Percentiles rank a stretch among this genome's conserved stretches.
These are phyloP conservation scores for Meriones psammophilus DNA, from an alignment of 2,797 vertebrate genomes.

Conservation along the genomic window DNA sequence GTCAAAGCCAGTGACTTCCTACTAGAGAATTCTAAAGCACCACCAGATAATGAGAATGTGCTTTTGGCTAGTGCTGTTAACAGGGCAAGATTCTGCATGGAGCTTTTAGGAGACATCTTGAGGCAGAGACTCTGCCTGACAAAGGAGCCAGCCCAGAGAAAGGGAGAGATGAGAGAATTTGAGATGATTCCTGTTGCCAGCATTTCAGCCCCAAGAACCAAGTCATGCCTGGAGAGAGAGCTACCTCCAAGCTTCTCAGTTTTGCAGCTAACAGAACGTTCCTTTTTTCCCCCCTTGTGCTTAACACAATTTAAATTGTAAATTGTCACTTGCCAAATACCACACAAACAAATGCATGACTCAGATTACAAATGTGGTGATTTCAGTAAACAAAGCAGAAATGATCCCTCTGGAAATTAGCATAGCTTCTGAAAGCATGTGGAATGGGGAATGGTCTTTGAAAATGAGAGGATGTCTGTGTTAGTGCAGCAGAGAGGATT, in stretches of 20 bases:
- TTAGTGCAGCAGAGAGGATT: slow-evolving; percentile 27
- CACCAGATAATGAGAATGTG: neutral
- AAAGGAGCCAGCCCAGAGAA: neutral
- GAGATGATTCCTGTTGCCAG: neutral
- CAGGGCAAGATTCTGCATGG: neutral
- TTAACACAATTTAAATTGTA: slow-evolving; percentile 68
- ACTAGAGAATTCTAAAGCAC: neutral
- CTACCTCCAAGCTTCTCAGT: neutral
- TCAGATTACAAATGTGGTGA: slow-evolving; percentile 67
- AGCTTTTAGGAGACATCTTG: neutral
- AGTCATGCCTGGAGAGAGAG: neutral
- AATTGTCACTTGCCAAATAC: slow-evolving; percentile 52
- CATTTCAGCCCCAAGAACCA: neutral
- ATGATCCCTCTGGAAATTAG: slow-evolving; percentile 35
- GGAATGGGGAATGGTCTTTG: neutral
- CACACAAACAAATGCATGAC: slow-evolving; percentile 61
- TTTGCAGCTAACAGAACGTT: slow-evolving; percentile 44
- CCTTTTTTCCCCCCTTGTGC: slow-evolving; percentile 45
- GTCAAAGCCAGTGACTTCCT: neutral
- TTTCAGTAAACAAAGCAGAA: slow-evolving; percentile 64
- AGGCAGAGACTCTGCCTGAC: neutral
- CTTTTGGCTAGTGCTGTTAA: neutral
- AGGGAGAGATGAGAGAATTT: neutral
- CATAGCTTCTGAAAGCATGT: slow-evolving; percentile 19
- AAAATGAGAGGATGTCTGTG: slow-evolving; percentile 5